Percentiles rank a stretch among this genome's conserved stretches.
Conservation (phyloP, 2,888 invertebrate genomes). For the Papilio gigon region DNA sequence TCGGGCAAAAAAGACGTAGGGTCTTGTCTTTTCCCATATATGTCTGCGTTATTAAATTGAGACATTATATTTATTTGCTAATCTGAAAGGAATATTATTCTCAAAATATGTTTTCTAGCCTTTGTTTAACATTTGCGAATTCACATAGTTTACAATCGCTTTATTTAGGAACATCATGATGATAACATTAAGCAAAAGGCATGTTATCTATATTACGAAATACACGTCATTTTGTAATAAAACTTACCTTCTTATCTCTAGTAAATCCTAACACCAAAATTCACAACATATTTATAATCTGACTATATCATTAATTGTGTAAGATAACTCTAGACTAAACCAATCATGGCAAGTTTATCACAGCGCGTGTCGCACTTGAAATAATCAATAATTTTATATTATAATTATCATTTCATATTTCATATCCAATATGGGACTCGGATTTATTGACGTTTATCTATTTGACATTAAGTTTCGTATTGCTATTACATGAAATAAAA, state of each 20-base stretch:
- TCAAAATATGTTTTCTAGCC: not conserved
- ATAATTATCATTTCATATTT: constrained; percentile 50
- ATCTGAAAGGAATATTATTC: constrained; percentile 24
- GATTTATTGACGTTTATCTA: constrained; percentile 53
- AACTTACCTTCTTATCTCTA: constrained; percentile 60
- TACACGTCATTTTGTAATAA: constrained; percentile 71
- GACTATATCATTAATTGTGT: constrained; percentile 43
- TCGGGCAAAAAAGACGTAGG: constrained; percentile 72
- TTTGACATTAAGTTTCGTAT: constrained; percentile 35
- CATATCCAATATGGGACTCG: constrained; percentile 66
- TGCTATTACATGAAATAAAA: constrained; percentile 3
- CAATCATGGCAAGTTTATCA: constrained; percentile 43
- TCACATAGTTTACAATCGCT: not conserved
- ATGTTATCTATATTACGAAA: constrained; percentile 46
- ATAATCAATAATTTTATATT: constrained; percentile 67
- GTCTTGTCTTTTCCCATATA: constrained; percentile 57
- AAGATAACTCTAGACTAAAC: constrained; percentile 42
- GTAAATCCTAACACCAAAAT: constrained; percentile 52
- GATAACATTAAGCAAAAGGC: constrained; percentile 3
- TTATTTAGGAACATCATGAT: constrained; percentile 1
- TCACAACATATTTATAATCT: constrained; percentile 53
- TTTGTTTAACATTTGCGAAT: not conserved
- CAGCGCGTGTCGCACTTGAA: constrained; percentile 51
- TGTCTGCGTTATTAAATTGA: constrained; percentile 42
- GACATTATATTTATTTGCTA: constrained; percentile 44